phyloP scores from a whole-genome alignment of 2,797 vertebrate species.

The Taenioides sp. region DNA sequence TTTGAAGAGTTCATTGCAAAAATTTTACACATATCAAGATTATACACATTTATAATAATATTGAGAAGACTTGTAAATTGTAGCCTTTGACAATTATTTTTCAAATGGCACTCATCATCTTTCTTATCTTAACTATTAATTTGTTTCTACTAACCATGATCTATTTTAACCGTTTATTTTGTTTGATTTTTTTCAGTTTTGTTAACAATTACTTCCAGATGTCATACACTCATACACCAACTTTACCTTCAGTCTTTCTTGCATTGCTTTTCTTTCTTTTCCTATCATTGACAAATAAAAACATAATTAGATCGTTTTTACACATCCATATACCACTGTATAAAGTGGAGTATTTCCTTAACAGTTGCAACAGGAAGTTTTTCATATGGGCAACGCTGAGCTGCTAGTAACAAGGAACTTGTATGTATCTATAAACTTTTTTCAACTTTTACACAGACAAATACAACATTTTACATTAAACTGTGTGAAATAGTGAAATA shows the following conservation, averaged over 20 bases:
- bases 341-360: constrained; percentile 39
- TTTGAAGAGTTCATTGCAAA: too few relatives aligned
- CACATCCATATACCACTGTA: background rate
- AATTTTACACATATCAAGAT: too few relatives aligned
- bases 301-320: constrained; percentile 10
- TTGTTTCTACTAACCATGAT: too few relatives aligned
- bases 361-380: constrained; percentile 61
- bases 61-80: too few relatives aligned
- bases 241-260: constrained; percentile 52
- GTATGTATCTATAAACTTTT: background rate
- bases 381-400: background rate
- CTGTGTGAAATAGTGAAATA: background rate
- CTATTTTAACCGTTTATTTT: too few relatives aligned
- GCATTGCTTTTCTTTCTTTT: constrained; percentile 36
- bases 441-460: too few relatives aligned
- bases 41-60: too few relatives aligned
- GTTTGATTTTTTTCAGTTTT: too few relatives aligned
- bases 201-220: too few relatives aligned
- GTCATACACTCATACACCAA: background rate
- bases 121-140: too few relatives aligned
- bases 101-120: too few relatives aligned
- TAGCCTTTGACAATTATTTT: too few relatives aligned
- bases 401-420: background rate
- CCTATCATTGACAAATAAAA: constrained; percentile 44
- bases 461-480: background rate